Conservation (phyloP, 2,797 vertebrate genomes). For the Periophthalmus magnuspinnatus region DNA sequence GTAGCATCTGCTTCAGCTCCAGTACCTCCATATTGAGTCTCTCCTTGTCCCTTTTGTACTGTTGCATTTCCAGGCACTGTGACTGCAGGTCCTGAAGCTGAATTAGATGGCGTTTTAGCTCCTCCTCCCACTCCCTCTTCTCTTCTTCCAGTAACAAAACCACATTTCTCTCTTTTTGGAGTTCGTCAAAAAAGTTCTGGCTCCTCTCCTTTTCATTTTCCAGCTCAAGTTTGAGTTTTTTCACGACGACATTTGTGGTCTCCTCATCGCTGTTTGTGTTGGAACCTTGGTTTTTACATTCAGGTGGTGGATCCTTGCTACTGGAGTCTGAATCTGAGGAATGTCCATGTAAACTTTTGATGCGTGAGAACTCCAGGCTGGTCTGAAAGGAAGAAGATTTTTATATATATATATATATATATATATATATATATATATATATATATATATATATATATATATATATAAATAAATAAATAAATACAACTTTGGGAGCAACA, state of each 20-base stretch:
- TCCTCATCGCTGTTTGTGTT: slow-evolving; percentile 30
- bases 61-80: slow-evolving; percentile 70
- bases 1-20: slow-evolving; percentile 67
- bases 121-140: slow-evolving; percentile 61
- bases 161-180: slow-evolving; percentile 50
- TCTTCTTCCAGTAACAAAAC: slow-evolving; percentile 72
- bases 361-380: slow-evolving; percentile 73
- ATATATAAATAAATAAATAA: too few relatives aligned
- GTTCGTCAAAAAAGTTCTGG: slow-evolving; percentile 45
- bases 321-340: slow-evolving; percentile 53
- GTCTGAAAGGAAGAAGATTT: slow-evolving; percentile 64
- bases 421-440: too few relatives aligned
- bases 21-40: slow-evolving; percentile 74
- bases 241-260: slow-evolving; percentile 38
- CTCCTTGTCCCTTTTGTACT: slow-evolving; percentile 79
- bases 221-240: slow-evolving; percentile 67
- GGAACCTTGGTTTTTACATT: slow-evolving; percentile 38
- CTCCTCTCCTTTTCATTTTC: slow-evolving; percentile 65
- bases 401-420: too few relatives aligned
- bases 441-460: too few relatives aligned
- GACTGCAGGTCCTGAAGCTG: slow-evolving; percentile 70
- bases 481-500: neutral
- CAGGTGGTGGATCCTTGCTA: slow-evolving; percentile 45
- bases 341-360: slow-evolving; percentile 61
- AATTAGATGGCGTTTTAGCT: slow-evolving; percentile 63